Percentiles rank a stretch among this genome's conserved stretches.
These are phyloP conservation scores for Dermolepida albohirtum DNA, from an alignment of 2,888 invertebrate species.

Conservation along the genomic window DNA sequence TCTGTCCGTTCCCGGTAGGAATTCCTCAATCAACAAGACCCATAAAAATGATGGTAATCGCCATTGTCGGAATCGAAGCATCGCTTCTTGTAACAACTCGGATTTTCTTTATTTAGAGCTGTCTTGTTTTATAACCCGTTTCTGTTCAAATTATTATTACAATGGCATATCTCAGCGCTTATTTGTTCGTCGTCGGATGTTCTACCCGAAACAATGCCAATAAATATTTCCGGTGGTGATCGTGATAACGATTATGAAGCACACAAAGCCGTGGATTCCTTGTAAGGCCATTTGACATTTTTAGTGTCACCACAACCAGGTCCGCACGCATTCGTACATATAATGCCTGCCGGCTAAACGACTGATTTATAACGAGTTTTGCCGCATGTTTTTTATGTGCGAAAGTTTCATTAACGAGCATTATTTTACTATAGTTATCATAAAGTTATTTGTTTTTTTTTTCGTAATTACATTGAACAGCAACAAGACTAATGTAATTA, in stretches of 20 bases:
- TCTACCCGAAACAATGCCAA: conserved; percentile 44
- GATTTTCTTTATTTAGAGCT: conserved; percentile 38
- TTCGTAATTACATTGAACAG: no score
- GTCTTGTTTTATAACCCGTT: conserved; percentile 23
- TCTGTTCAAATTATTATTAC: conserved; percentile 39
- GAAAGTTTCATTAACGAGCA: not conserved
- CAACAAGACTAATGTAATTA: no score
- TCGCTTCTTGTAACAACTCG: conserved; percentile 11
- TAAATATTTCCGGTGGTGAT: conserved; percentile 47
- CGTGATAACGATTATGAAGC: conserved; percentile 46
- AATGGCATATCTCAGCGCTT: conserved; percentile 25
- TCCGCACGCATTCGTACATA: conserved; percentile 17
- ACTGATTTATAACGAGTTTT: conserved; percentile 5
- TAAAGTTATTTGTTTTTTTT: no score
- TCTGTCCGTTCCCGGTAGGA: not conserved
- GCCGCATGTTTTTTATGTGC: conserved; percentile 15
- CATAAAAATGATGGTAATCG: conserved; percentile 25
- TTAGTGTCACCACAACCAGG: conserved; percentile 41
- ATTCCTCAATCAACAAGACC: conserved; percentile 15
- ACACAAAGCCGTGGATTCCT: conserved; percentile 44
- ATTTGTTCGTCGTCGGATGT: conserved; percentile 29
- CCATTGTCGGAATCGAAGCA: conserved; percentile 15
- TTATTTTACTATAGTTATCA: no score
- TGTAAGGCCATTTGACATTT: conserved; percentile 48
- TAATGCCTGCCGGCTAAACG: not conserved